These are phyloP conservation scores for Diorhabda carinulata DNA, from an alignment of 1,140 invertebrate genomes.

Conservation along the genomic window DNA sequence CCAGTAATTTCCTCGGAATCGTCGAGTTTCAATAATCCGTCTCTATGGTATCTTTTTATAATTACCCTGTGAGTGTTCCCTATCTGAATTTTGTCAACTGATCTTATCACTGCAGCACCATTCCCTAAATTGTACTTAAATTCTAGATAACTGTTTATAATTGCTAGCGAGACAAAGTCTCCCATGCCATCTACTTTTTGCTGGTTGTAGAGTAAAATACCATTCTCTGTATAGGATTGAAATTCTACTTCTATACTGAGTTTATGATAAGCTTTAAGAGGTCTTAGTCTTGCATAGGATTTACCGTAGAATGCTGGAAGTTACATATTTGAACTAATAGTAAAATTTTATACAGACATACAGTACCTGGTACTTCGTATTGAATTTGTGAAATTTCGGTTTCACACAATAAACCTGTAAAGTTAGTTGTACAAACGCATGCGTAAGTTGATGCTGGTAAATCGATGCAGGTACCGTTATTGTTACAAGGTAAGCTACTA, in stretches of 20 bases:
- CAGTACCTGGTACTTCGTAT: constrained; percentile 53
- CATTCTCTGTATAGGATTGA: constrained; percentile 80
- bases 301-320: constrained; percentile 65
- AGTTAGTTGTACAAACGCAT: constrained; percentile 70
- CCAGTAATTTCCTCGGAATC: constrained; percentile 74
- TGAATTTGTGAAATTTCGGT: constrained; percentile 56
- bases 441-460: constrained; percentile 66
- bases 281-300: constrained; percentile 66
- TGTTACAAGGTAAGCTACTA: constrained; percentile 71
- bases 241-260: constrained; percentile 87
- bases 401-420: constrained; percentile 68
- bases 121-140: constrained; percentile 84
- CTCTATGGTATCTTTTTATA: constrained; percentile 78
- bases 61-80: constrained; percentile 75
- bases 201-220: constrained; percentile 84
- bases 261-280: constrained; percentile 79
- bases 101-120: constrained; percentile 71
- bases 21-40: constrained; percentile 81
- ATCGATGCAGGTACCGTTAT: constrained; percentile 72
- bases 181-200: constrained; percentile 80
- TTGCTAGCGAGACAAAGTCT: constrained; percentile 83
- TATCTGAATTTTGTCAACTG: constrained; percentile 67
- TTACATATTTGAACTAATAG: not conserved
- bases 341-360: constrained; percentile 27
- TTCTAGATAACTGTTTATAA: constrained; percentile 72